Conservation (phyloP, 2,113 vertebrate species). For the Speoplatyrhinus poulsoni region DNA sequence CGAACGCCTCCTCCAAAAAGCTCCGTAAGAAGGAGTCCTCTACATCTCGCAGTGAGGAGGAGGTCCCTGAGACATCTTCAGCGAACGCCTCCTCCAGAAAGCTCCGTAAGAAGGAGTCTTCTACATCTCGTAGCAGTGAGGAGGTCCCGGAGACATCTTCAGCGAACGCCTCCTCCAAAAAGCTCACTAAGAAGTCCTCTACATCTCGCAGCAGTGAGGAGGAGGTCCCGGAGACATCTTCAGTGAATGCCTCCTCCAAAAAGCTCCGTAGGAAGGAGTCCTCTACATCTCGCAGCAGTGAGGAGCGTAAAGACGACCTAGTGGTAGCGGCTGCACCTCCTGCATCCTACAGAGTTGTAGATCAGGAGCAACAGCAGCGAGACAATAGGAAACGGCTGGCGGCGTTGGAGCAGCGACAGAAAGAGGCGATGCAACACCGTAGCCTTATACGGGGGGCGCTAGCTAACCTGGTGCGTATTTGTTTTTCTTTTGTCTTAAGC, state of each 20-base stretch:
- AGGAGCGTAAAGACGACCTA: slow-evolving; percentile 4
- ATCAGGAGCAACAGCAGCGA: slow-evolving; percentile 70
- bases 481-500: no score
- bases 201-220: no score
- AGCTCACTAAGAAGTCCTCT: no score
- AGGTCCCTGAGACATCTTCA: background rate
- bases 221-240: background rate
- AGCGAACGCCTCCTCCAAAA: no score
- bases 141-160: background rate
- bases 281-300: slow-evolving; percentile 16
- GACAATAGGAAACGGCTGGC: slow-evolving; percentile 88
- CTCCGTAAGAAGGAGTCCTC: background rate
- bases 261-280: background rate
- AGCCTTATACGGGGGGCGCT: slow-evolving; percentile 87
- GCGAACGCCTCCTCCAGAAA: no score
- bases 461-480: slow-evolving; percentile 78
- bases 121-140: no score
- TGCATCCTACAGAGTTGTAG: background rate
- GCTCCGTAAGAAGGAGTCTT: no score
- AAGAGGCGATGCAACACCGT: slow-evolving; percentile 81
- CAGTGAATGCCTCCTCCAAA: background rate
- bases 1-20: background rate
- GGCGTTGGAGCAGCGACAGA: slow-evolving; percentile 84
- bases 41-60: slow-evolving; percentile 20
- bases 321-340: background rate